phyloP scores from a whole-genome alignment of 2,888 invertebrate genomes.

The Stramonita haemastoma region DNA sequence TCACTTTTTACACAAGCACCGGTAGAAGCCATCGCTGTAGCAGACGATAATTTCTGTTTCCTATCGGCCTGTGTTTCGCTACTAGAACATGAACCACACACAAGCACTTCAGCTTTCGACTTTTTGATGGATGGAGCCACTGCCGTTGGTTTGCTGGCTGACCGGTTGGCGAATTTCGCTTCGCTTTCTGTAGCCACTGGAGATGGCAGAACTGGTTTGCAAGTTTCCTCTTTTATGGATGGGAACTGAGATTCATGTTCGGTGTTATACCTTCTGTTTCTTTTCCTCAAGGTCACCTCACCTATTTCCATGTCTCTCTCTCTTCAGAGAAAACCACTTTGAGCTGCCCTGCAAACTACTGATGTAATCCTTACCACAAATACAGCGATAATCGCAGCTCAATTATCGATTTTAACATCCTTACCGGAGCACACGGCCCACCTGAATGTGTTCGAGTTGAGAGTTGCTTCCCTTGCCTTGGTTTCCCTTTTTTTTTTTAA shows the following conservation, averaged over 20 bases:
- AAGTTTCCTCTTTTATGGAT: neutral
- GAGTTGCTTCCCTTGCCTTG: neutral
- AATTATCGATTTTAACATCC: neutral
- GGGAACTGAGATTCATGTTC: neutral
- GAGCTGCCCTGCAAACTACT: neutral
- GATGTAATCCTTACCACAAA: neutral
- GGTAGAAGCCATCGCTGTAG: neutral
- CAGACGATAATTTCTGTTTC: neutral
- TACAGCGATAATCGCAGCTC: neutral
- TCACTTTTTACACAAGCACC: neutral
- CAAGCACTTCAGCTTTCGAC: neutral
- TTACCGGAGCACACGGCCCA: neutral
- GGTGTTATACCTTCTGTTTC: neutral
- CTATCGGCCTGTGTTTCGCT: neutral
- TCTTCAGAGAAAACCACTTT: neutral
- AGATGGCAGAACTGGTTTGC: neutral
- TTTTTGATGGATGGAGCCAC: neutral
- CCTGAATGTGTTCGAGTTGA: neutral
- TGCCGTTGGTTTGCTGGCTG: neutral
- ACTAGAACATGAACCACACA: neutral
- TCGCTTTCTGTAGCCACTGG: neutral
- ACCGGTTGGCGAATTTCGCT: neutral
- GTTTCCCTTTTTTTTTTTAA: neutral
- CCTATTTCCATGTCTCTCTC: neutral
- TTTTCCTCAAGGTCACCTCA: slow-evolving; percentile 19